Evolutionary conservation across 1,140 invertebrate genomes (phyloP), one percentile per base, ranked within the genome.

Genomic region (Dinoponera quadriceps): DNA sequence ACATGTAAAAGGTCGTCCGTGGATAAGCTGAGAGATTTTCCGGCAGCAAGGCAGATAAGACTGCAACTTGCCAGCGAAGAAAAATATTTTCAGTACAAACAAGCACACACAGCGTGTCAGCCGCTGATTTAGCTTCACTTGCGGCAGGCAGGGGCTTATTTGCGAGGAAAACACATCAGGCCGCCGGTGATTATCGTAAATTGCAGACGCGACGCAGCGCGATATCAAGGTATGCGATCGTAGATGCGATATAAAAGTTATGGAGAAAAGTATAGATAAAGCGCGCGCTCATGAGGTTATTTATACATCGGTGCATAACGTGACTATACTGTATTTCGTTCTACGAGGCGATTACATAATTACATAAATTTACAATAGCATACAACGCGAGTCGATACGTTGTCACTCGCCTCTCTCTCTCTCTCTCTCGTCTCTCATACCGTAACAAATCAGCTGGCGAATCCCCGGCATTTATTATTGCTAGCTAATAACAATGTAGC

Each of bases 241-340:
- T 18, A 7, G 29, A 1, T n/a, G 3, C 9, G 25, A 51, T 25
- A 18, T 16, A 9, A 48, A 11, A 27, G 18, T 11, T 44, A 9
- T 44, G 5, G 14, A 38, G 5, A 5, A 29, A 18, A 49, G 11
- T 16, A 51, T 0, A 18, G 20, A n/a, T 7, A 75, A 29, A 22
- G 0, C 44, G 55, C 27, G 16, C 33, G n/a, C 25, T 65, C 44
- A n/a, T 25, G 27, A 38, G 9, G 5, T 60, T 51, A 78, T 82
- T 20, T 63, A 51, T 27, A 73, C 25, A 85, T 83, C 54, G 25
- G 25, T 20, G 83, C 48, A 71, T 68, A 88, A 88, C 85, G 75
- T 89, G 78, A 90, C 85, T 75, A 73, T 84, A 88, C 86, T 86
- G 69, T 91, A 86, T 91, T 92, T 77, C 86, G 84, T 44, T 44